Evolutionary conservation across 2,888 invertebrate species (phyloP), one percentile per base, ranked within the genome.

Genomic region (Chrysotoxum bicinctum): DNA sequence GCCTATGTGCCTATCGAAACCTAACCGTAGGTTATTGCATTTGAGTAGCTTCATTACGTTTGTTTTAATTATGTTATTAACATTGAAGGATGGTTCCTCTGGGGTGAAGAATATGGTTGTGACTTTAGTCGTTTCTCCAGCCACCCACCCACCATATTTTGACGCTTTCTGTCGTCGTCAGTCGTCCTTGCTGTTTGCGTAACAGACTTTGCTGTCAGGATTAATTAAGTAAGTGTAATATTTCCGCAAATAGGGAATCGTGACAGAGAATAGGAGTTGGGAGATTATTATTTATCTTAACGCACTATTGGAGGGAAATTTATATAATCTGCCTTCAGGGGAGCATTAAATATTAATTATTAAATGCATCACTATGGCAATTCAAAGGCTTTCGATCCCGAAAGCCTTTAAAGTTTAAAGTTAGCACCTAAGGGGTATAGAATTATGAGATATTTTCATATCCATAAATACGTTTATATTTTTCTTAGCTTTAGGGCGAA

Each of bases 51-150:
- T 85, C 85, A 80, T 85, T 85, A 72, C 52, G 75, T 76, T 80
- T 79, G 75, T 85, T 85, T 85, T 80, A 85, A 85, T 85, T 85
- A 76, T 85, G 68, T 62, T 76, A 85, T 69, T 76, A 85, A 76
- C 72, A 50, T 80, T 62, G 72, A 76, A 58, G 35, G 58, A 58
- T 58, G 66, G 16, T 58, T 58, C 48, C 23, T 66, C 50, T 48
- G 35, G 66, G 66, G 66, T 35, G 35, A 30, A 50, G 14, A 21
- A 50, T 35, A 66, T 48, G 35, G 50, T 50, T 66, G n/a, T 50
- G 32, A 50, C 50, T 35, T 48, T 14, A 48, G 32, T 32, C 48
- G 21, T 64, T 21, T 3, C 1, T 7, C 0, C 30, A 19, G 2
- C 30, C 35, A 2, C 35, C 1, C 7, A 5, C 14, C 4, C 14